Percentiles rank a stretch among this genome's conserved stretches.
phyloP scores from a whole-genome alignment of 1,140 invertebrate genomes.

The Pseudobourletiella spinata region DNA sequence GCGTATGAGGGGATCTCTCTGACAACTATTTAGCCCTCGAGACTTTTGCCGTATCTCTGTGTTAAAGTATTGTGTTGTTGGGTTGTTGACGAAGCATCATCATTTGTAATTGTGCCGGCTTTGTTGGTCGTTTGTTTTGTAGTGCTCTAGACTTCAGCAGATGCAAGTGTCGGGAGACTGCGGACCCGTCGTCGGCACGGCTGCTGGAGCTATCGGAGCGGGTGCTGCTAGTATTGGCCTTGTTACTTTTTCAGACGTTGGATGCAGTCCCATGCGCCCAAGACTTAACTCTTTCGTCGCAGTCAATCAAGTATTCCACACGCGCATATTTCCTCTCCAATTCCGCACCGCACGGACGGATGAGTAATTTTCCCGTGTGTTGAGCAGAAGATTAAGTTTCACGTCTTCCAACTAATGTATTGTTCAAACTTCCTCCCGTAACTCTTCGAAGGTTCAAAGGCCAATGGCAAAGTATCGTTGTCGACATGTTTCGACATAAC shows the following conservation, averaged over 20 bases:
- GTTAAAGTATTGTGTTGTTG: no score
- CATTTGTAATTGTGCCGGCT: background rate
- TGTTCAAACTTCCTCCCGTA: no score
- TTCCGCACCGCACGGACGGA: background rate
- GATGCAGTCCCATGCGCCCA: slow-evolving; percentile 30
- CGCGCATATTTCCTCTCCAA: background rate
- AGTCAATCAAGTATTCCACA: slow-evolving; percentile 24
- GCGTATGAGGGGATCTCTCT: no score
- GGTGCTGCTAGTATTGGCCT: background rate
- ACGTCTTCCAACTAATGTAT: no score
- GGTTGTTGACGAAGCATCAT: no score
- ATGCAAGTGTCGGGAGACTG: slow-evolving; percentile 24
- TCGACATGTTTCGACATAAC: no score
- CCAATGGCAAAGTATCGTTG: no score
- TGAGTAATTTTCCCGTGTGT: no score
- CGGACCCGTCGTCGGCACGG: slow-evolving; percentile 7
- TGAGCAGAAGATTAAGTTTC: no score
- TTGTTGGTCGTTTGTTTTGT: slow-evolving; percentile 10
- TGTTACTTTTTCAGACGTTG: slow-evolving; percentile 28
- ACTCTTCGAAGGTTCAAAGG: no score
- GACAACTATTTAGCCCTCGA: no score
- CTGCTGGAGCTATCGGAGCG: background rate
- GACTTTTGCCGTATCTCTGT: no score
- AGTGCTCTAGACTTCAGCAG: slow-evolving; percentile 28
- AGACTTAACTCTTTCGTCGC: slow-evolving; percentile 32